phyloP scores from a whole-genome alignment of 1,140 invertebrate species.

The Lordiphosa clarofinis region DNA sequence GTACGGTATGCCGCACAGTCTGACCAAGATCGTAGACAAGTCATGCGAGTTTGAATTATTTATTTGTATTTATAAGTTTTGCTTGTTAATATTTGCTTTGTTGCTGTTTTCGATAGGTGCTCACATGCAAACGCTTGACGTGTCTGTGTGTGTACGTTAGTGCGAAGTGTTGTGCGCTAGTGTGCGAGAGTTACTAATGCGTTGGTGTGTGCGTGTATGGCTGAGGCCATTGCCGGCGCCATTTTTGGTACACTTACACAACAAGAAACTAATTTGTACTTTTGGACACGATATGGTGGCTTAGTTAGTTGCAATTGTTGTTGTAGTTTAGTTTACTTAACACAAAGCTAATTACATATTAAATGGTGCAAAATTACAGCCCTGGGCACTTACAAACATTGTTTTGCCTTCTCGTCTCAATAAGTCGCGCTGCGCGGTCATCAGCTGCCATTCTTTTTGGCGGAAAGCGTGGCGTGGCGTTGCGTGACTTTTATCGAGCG shows the following conservation, averaged over 20 bases:
- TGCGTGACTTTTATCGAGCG: conserved; percentile 67
- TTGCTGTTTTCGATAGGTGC: conserved; percentile 38
- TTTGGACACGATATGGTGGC: conserved; percentile 59
- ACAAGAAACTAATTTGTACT: conserved; percentile 68
- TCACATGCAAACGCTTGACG: conserved; percentile 69
- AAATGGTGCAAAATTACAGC: conserved; percentile 79
- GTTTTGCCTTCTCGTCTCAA: conserved; percentile 75
- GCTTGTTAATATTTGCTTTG: conserved; percentile 23
- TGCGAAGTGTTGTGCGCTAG: conserved; percentile 26
- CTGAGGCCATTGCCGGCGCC: conserved; percentile 14
- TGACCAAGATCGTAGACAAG: conserved; percentile 35
- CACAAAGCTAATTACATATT: conserved; percentile 79
- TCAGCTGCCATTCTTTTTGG: not conserved
- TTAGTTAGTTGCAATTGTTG: conserved; percentile 52
- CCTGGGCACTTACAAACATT: conserved; percentile 78
- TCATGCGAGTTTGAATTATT: conserved; percentile 62
- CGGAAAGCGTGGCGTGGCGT: conserved; percentile 13
- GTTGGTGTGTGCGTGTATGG: conserved; percentile 34
- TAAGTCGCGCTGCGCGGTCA: conserved; percentile 22
- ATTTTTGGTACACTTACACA: conserved; percentile 50
- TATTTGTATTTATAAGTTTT: conserved; percentile 55
- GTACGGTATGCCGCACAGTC: conserved; percentile 23
- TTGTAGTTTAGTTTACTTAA: conserved; percentile 72
- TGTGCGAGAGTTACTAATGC: conserved; percentile 15
- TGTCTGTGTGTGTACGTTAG: conserved; percentile 27